Base-by-base conservation (phyloP, 37 sponge, comb jelly and placozoan genomes). In the Dysidea cf. avara region DNA sequence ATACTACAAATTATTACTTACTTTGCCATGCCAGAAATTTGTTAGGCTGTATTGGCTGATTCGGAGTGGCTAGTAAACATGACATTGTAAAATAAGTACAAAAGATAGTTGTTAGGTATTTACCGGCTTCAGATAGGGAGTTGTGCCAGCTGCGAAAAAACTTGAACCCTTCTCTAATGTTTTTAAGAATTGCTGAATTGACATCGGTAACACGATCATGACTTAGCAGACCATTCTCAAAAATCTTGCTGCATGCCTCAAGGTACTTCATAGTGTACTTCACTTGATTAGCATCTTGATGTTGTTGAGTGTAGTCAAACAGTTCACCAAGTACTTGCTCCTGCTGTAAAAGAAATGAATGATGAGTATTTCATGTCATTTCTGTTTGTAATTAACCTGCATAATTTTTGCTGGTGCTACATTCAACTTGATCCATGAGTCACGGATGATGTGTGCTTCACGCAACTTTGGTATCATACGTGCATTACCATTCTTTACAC, bases 331-430 rank as follows among this genome's bases (percentile, higher is more conserved):
- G 64, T 4, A 79, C 63, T 7, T 79, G 52, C 34, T 60, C 71
- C 47, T 79, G 80, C 71, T 77, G 61, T 18, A 49, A 30, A 22
- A 22, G 12, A 11, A 39, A 3, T 25, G 20, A 28, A 18, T 18
- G 12, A 14, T 28, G 22, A 58, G 11, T 9, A 18, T 18, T 11
- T n/a, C 11, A 7, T 7, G 25, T 24, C 29, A 3, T 40, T 43
- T 20, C 4, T 32, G 34, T 18, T 18, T 49, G 30, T 31, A 38
- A 53, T 59, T n/a, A n/a, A 73, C 74, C 76, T 77, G 78, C 78
- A 77, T 77, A 16, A 77, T 32, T 54, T 77, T 77, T 6, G 78
- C 78, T 28, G 78, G 78, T 1, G 46, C 49, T 16, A 77, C 78
- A 54, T 77, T 77, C 4, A 77, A 30, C 26, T 64, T 62, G 13